Evolutionary conservation across 2,797 vertebrate genomes (phyloP).

Genomic region (Gymnoscopelus braueri): DNA sequence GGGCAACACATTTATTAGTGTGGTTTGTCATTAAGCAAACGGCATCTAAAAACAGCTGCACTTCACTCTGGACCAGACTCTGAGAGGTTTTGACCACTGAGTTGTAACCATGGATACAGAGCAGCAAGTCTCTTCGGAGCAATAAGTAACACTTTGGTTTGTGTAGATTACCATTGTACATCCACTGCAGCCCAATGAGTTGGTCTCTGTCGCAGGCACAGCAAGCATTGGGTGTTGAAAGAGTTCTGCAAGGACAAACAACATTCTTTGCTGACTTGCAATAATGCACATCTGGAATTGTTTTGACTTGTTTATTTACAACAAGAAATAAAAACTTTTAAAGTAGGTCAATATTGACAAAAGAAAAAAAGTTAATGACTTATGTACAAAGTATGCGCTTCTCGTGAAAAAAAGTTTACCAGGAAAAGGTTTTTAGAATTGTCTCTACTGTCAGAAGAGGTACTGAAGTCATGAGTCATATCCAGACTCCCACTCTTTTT

Average conservation of each 20-base stretch:
- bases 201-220: constrained; percentile 14
- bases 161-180: constrained; percentile 19
- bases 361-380: not conserved
- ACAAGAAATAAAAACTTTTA: constrained; percentile 20
- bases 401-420: too few species aligned
- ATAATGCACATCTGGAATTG: constrained; percentile 47
- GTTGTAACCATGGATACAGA: constrained; percentile 60
- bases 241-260: not conserved
- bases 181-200: constrained; percentile 6
- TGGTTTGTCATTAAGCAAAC: constrained; percentile 38
- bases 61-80: constrained; percentile 37
- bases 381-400: too few species aligned
- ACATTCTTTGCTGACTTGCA: constrained; percentile 17
- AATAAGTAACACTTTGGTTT: constrained; percentile 16
- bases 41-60: constrained; percentile 17
- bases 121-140: constrained; percentile 48
- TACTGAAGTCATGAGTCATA: not conserved
- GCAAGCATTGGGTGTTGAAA: not conserved
- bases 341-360: constrained; percentile 10
- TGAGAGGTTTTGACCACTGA: constrained; percentile 27
- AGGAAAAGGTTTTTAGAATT: not conserved
- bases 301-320: constrained; percentile 28
- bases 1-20: constrained; percentile 33
- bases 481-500: not conserved
- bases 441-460: not conserved